Evolutionary conservation across 2,113 vertebrate species (phyloP).

Genomic region (Bufo bufo): DNA sequence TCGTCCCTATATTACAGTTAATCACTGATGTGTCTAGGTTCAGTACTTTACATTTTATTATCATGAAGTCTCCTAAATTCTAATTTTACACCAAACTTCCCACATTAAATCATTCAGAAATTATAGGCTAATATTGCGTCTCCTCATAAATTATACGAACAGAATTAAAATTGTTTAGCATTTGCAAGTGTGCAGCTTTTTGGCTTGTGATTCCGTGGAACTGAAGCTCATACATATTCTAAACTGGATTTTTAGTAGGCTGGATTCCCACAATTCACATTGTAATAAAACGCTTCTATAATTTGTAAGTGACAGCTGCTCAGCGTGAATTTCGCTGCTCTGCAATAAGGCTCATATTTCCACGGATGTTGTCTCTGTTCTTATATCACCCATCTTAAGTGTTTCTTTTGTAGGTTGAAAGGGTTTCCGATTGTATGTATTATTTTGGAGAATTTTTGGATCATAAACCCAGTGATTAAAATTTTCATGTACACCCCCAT

Average conservation of each 20-base stretch:
- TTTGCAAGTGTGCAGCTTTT: background rate
- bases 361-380: background rate
- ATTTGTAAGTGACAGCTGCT: conserved; percentile 34
- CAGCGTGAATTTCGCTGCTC: background rate
- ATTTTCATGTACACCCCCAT: no score
- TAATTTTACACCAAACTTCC: conserved; percentile 13
- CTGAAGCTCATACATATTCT: conserved; percentile 21
- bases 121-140: background rate
- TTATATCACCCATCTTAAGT: background rate
- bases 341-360: background rate
- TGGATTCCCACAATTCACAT: conserved; percentile 2
- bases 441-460: no score
- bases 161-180: conserved; percentile 3
- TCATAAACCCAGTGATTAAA: no score
- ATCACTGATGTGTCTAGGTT: background rate
- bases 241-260: background rate
- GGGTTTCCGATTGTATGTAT: no score
- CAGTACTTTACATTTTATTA: background rate
- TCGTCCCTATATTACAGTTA: background rate
- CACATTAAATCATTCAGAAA: background rate
- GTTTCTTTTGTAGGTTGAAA: background rate
- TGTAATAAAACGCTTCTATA: conserved; percentile 26
- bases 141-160: background rate
- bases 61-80: background rate
- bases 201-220: background rate